Evolutionary conservation across 1,140 invertebrate genomes (phyloP), one percentile per base, ranked within the genome.

Genomic region (Colletes latitarsis): DNA sequence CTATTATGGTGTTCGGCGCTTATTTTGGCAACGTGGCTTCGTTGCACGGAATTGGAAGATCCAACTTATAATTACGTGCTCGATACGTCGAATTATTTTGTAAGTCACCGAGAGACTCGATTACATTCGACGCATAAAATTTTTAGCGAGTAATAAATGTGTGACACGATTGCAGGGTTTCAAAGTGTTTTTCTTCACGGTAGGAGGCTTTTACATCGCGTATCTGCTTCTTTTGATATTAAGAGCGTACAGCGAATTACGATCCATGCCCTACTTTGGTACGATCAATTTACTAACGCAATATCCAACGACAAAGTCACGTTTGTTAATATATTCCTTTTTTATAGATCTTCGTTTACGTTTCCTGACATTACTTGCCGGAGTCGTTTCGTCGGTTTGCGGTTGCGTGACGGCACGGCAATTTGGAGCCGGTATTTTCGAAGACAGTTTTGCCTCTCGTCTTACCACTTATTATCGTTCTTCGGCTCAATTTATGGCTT

Each of bases 261-360:
- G 98, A 89, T 97, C 98, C 12, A 99, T 99, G 98, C 98, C 98
- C 81, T 99, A 97, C 93, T 99, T 99, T 95, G 98, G 98, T 99
- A 94, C 96, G 66, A 77, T 57, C 58, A 39, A 60, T 0, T 46
- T 55, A 14, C 6, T 52, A 64, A 21, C 12, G 41, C n/a, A n/a
- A 19, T 19, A 60, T 19, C 15, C 4, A 10, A 30, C n/a, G 21
- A 66, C 3, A 46, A 3, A 6, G 17, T 43, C 10, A 55, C 14
- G 41, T 39, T 60, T n/a, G 14, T 17, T 8, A 9, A 39, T 19
- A 30, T n/a, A 6, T 9, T 19, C 12, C 69, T 89, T 86, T 88
- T 88, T 94, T 94, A 3, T 93, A 99, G 98, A 99, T 94, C 95
- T 98, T 89, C 94, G 98, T 71, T 93, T 99, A 52, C 98, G 98